Evolutionary conservation across 2,797 vertebrate species (phyloP).

Genomic region (Telmatherina bonti): DNA sequence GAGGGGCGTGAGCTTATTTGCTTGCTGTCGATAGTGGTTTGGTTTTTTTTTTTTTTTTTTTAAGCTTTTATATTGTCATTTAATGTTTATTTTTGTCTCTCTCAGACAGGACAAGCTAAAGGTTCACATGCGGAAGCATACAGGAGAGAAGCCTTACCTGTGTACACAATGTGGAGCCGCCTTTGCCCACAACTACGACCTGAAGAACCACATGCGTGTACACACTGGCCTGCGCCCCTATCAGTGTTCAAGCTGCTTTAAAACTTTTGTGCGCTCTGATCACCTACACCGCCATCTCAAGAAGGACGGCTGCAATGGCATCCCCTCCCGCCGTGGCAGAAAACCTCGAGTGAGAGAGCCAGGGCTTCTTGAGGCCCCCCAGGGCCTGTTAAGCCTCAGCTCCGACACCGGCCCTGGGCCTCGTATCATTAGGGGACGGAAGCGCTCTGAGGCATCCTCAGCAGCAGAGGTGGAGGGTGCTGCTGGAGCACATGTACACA

Average conservation of each 20-base stretch:
- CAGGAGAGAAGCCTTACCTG: constrained; percentile 98
- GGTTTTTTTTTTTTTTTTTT: constrained; percentile 9
- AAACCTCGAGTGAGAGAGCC: constrained; percentile 90
- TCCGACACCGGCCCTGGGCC: constrained; percentile 65
- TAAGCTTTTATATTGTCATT: constrained; percentile 19
- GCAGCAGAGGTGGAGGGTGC: constrained; percentile 54
- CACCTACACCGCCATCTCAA: constrained; percentile 99
- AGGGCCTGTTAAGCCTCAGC: constrained; percentile 62
- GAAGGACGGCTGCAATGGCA: constrained; percentile 97
- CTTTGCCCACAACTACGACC: constrained; percentile 99
- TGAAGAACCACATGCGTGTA: constrained; percentile 99
- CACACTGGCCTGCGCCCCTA: constrained; percentile 98
- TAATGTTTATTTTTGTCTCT: constrained; percentile 49
- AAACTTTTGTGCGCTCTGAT: constrained; percentile 98
- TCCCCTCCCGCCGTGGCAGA: constrained; percentile 92
- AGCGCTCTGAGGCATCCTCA: constrained; percentile 69
- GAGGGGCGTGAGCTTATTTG: constrained; percentile 10
- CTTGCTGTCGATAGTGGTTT: background rate
- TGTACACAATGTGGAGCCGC: constrained; percentile 97
- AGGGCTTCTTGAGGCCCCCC: constrained; percentile 73
- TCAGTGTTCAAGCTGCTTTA: constrained; percentile 98
- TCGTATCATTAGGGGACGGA: constrained; percentile 78
- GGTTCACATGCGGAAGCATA: constrained; percentile 99
- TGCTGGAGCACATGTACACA: constrained; percentile 72
- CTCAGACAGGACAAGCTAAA: constrained; percentile 99